Conservation (phyloP, 2,113 vertebrate genomes). For the Mastomys coucha region DNA sequence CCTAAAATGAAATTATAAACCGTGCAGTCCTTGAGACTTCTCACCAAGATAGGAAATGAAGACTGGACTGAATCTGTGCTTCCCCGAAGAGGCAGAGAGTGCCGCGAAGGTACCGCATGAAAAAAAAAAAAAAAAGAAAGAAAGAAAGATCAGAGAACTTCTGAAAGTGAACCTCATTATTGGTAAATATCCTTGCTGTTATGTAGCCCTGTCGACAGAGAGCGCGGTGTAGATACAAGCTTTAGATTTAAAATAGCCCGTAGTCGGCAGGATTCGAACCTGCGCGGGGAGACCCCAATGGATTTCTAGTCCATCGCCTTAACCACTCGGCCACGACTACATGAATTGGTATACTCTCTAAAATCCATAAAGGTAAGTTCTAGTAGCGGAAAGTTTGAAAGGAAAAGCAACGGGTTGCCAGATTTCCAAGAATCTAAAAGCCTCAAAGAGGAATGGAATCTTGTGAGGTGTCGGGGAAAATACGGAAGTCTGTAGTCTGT, state of each 20-base stretch:
- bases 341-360: fast-evolving
- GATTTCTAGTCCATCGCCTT: conserved; percentile 95
- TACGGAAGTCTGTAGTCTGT: not conserved
- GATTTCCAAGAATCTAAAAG: not conserved
- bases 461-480: not conserved
- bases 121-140: not conserved
- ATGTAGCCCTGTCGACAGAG: not conserved
- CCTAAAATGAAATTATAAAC: not conserved
- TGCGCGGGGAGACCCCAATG: conserved; percentile 95
- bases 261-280: conserved; percentile 92
- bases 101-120: no score
- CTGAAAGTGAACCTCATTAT: not conserved
- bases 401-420: no score
- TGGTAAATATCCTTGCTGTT: not conserved
- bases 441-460: not conserved
- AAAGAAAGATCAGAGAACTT: not conserved
- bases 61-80: not conserved
- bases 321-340: conserved; percentile 81
- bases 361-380: not conserved
- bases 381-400: not conserved
- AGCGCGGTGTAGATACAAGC: no score
- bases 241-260: not conserved
- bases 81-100: not conserved
- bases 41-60: not conserved
- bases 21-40: not conserved